A percentile compares a stretch with the other conserved stretches of the same genome.
phyloP scores from a whole-genome alignment of 2,888 invertebrate species.

The Spatulosminthurus flaviceps region DNA sequence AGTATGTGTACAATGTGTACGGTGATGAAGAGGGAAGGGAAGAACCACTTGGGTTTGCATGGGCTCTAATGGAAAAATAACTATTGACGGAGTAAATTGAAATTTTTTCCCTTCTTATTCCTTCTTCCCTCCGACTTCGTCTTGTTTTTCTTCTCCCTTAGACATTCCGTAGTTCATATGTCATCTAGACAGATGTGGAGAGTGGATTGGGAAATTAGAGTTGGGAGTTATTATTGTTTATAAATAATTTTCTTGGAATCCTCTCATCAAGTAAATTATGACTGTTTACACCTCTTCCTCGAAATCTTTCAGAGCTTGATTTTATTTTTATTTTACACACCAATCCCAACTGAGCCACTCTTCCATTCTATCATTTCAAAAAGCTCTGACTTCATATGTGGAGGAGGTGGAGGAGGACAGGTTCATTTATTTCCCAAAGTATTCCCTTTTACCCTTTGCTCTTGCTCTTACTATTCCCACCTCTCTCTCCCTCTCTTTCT shows the following conservation, averaged over 20 bases:
- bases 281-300: not conserved
- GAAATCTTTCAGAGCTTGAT: not conserved
- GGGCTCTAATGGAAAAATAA: too few relatives aligned
- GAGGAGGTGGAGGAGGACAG: conserved; percentile 14
- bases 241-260: not conserved
- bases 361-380: not conserved
- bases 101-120: too few relatives aligned
- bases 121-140: too few relatives aligned
- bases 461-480: too few relatives aligned
- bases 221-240: not conserved
- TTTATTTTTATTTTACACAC: too few relatives aligned
- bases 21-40: too few relatives aligned
- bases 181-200: not conserved
- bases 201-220: not conserved
- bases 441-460: too few relatives aligned
- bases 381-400: not conserved
- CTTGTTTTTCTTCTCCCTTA: too few relatives aligned
- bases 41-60: not conserved
- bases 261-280: conserved; percentile 18
- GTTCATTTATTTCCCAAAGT: not conserved
- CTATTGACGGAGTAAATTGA: too few relatives aligned
- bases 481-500: not conserved
- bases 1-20: not conserved
- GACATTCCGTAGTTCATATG: not conserved
- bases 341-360: not conserved